Evolutionary conservation across 2,797 vertebrate genomes (phyloP), one percentile per base, ranked within the genome.

Genomic region (Hyperoplus immaculatus): DNA sequence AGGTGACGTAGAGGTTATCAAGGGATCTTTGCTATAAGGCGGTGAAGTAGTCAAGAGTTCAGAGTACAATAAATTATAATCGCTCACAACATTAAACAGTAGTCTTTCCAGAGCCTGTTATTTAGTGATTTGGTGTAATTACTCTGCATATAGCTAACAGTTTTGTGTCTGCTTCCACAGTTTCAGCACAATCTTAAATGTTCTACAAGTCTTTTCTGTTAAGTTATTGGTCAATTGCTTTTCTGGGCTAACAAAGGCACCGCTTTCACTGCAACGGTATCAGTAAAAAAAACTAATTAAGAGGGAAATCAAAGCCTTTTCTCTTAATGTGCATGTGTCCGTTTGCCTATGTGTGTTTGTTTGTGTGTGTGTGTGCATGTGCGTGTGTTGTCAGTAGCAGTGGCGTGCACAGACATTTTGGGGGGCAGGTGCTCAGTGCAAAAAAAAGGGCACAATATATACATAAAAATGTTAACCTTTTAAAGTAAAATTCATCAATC

Each of bases 181-280:
- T 58, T 72, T 89, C 82, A 83, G 89, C 84, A 76, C 49, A 67
- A 80, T 78, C 50, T 58, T 66, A 77, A 87, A 70, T 82, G 72
- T 71, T 46, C 69, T 16, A 39, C 59, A 69, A 66, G 55, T 72
- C 47, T 75, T 84, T 77, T 69, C 54, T 76, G 70, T 72, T 57
- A 76, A 60, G 55, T 84, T 68, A 81, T 15, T 60, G 70, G 69
- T 38, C 66, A 62, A 55, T 88, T 80, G 80, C 82, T 83, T 83
- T 75, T 87, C 79, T 72, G 73, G 58, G 56, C 80, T 88, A 71
- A 89, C 61, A 82, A 76, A 84, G 54, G 69, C 75, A 50, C 46
- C 1, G 12, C 72, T 79, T 81, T 49, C 66, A 46, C 72, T 50
- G 68, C 62, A 55, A n/a, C n/a, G 9, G 47, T 66, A 69, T 84